phyloP scores from a whole-genome alignment of 2,888 invertebrate species.

The Torymus aiolomorphi region DNA sequence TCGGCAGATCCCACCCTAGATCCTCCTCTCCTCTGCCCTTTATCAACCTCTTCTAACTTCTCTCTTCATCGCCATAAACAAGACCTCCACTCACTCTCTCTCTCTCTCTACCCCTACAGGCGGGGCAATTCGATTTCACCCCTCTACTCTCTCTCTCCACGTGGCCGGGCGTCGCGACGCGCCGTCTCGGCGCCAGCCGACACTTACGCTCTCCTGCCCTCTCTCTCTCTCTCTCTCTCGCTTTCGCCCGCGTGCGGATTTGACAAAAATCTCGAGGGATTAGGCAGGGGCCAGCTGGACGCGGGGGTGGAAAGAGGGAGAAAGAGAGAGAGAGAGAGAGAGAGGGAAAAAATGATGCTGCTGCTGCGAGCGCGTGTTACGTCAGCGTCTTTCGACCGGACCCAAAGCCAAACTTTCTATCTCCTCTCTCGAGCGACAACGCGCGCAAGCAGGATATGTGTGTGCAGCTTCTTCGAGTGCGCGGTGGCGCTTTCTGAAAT shows the following conservation, averaged over 20 bases:
- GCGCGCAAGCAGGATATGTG: background rate
- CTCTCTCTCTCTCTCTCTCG: background rate
- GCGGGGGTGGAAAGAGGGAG: background rate
- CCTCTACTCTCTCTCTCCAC: constrained; percentile 55
- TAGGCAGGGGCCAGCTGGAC: too few species aligned
- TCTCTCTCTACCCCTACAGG: too few species aligned
- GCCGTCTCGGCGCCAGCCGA: constrained; percentile 73
- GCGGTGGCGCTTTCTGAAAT: constrained; percentile 69
- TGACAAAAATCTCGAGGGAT: too few species aligned
- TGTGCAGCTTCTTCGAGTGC: constrained; percentile 20
- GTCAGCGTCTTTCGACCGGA: constrained; percentile 74
- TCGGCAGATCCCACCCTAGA: too few species aligned
- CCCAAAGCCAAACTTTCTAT: constrained; percentile 71
- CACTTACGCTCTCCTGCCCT: constrained; percentile 29
- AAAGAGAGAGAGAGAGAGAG: too few species aligned
- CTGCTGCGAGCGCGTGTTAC: constrained; percentile 63
- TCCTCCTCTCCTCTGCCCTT: too few species aligned
- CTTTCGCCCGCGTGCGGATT: background rate
- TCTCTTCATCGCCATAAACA: too few species aligned
- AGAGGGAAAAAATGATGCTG: constrained; percentile 23
- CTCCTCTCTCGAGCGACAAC: constrained; percentile 65
- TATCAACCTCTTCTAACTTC: too few species aligned
- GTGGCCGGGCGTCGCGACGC: constrained; percentile 75
- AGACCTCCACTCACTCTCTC: too few species aligned
- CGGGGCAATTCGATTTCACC: too few species aligned